Evolutionary conservation across 2,888 invertebrate species (phyloP).

Genomic region (Opisthograptis luteolata): DNA sequence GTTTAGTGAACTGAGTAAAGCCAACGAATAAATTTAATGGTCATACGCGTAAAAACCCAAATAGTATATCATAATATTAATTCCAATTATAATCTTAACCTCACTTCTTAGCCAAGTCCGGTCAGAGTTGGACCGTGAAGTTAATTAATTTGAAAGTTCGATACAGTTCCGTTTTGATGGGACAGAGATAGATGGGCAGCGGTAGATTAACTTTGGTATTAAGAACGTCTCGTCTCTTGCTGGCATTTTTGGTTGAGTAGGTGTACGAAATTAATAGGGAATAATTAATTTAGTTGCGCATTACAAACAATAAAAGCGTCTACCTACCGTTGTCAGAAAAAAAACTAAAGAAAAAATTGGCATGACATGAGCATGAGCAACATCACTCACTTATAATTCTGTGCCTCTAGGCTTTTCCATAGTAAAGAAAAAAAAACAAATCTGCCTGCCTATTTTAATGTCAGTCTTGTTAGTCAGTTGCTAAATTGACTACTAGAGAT

Average conservation of each 20-base stretch:
- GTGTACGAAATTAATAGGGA: conserved; percentile 22
- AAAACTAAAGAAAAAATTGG: conserved; percentile 14
- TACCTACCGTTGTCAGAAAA: not conserved
- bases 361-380: not conserved
- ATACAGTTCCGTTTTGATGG: conserved; percentile 57
- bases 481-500: conserved; percentile 11
- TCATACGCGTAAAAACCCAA: too few relatives aligned
- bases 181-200: conserved; percentile 55
- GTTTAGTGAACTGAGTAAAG: too few relatives aligned
- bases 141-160: conserved; percentile 71
- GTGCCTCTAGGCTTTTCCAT: conserved; percentile 19
- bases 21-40: too few relatives aligned
- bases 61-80: conserved; percentile 3
- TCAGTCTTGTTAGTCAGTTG: not conserved
- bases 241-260: conserved; percentile 32
- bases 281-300: conserved; percentile 23
- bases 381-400: conserved; percentile 10
- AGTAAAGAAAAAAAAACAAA: conserved; percentile 10
- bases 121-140: conserved; percentile 51
- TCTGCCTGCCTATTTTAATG: not conserved
- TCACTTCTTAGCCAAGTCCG: conserved; percentile 22
- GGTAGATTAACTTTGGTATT: conserved; percentile 36
- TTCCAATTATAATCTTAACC: conserved; percentile 19
- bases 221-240: conserved; percentile 32
- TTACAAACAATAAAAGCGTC: conserved; percentile 1